Evolutionary conservation across 2,113 vertebrate species (phyloP), one percentile per base, ranked within the genome.

Genomic region (Istiophorus platypterus): DNA sequence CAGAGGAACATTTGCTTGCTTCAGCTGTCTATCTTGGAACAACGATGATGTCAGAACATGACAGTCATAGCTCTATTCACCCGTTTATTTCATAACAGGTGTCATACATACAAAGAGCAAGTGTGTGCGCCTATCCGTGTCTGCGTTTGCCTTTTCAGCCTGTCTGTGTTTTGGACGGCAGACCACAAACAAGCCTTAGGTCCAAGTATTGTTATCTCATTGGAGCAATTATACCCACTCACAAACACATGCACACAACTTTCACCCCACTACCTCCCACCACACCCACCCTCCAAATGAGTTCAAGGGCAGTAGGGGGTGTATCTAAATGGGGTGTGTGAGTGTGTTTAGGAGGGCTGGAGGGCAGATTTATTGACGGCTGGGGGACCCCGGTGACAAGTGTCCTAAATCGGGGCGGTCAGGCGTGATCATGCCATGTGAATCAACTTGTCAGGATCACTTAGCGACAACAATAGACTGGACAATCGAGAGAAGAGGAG

Each of bases 151-250:
- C 64, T 77, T 79, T 82, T 85, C 82, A 89, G 84, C 24, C 66
- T 49, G 70, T 42, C 68, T 62, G 51, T 85, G 71, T 88, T 92
- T 91, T 92, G 75, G 88, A 89, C 90, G 79, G 72, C 78, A 91
- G 90, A 91, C 87, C 90, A 92, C 88, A 92, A 95, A 92, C 88
- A 92, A 79, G 92, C 92, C 90, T 84, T 34, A 91, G 84, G 90
- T 89, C 87, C 92, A 54, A 86, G 76, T 88, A 92, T 95, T 95
- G 95, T 95, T 96, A 94, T 94, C 95, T 96, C 85, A 92, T 92
- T 95, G 95, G 76, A 45, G 83, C 75, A 96, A 94, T 95, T 95
- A 93, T 72, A 78, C 52, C 57, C 77, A 72, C 77, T 72, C 62
- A 57, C 63, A 66, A 72, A 78, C 22, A 47, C 15, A 68, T 1